Evolutionary conservation across 1,140 invertebrate genomes (phyloP).

Genomic region (Monochamus saltuarius): DNA sequence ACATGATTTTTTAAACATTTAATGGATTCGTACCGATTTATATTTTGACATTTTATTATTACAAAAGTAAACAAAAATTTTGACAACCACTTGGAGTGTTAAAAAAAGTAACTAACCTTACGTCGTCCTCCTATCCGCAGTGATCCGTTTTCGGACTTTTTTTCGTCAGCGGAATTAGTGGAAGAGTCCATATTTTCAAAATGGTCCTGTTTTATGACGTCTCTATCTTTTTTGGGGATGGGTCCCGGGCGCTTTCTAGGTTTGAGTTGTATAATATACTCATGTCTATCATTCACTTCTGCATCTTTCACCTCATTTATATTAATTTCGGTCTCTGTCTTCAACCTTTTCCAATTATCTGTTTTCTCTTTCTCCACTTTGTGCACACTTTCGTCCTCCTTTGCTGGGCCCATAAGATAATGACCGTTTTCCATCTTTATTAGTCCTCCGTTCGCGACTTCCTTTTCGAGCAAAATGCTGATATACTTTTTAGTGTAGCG

Average conservation of each 20-base stretch:
- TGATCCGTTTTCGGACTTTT: constrained; percentile 30
- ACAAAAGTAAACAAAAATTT: constrained; percentile 1
- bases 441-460: constrained; percentile 65
- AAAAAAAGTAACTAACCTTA: constrained; percentile 38
- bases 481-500: constrained; percentile 66
- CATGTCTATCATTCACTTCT: not conserved
- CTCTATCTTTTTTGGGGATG: constrained; percentile 9
- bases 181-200: constrained; percentile 30
- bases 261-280: constrained; percentile 19
- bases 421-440: constrained; percentile 68
- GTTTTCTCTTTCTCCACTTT: constrained; percentile 11
- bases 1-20: not conserved
- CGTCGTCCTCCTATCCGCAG: constrained; percentile 44
- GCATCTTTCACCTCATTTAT: constrained; percentile 7
- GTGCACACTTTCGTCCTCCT: constrained; percentile 36
- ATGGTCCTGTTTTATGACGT: constrained; percentile 12
- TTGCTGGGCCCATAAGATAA: constrained; percentile 61
- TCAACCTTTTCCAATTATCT: constrained; percentile 15
- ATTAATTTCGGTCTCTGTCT: constrained; percentile 18
- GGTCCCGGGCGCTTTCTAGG: constrained; percentile 26
- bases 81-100: not conserved
- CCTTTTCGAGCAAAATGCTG: constrained; percentile 65
- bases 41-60: constrained; percentile 13
- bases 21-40: constrained; percentile 13
- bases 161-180: constrained; percentile 26